Evolutionary conservation across 2,888 invertebrate species (phyloP), one percentile per base, ranked within the genome.

Genomic region (Theodoxus fluviatilis): DNA sequence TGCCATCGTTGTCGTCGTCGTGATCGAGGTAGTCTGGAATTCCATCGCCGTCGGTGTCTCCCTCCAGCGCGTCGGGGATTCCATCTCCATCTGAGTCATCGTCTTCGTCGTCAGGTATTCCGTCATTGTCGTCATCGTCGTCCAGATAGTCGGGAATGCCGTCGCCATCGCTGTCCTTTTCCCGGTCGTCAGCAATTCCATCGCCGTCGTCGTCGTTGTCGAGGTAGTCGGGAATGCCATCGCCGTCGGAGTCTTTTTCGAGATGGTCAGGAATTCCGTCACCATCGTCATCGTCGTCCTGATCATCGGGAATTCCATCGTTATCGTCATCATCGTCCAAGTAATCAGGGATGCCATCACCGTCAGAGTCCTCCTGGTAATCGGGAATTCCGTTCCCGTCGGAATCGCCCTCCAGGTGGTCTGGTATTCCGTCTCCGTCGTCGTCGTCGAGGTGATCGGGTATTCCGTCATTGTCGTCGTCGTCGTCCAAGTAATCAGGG

Each of bases 311-410:
- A 33, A 84, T 75, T 3, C 79, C 79, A 68, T 81, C 80, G 35
- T 69, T 73, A 59, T 81, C 79, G 69, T 74, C 74, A 55, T 79
- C 78, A 25, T 75, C 74, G 52, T 77, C 77, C 9, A 75, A 43
- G 47, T 78, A 57, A 71, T 82, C 80, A 12, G 80, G 80, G 67
- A 84, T 81, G 0, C 82, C 82, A 75, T 78, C 79, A 25, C 75
- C 79, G 40, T 75, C n/a, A n/a, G n/a, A n/a, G n/a, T n/a, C n/a
- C n/a, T n/a, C n/a, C n/a, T n/a, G n/a, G 28, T 69, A n/a, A 38
- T 69, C 69, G 4, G 85, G 83, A 55, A 85, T 84, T 31, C 84
- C 84, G 76, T 85, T 84, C 0, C 82, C 84, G 75, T 80, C 82
- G 22, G 76, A 77, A 55, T 83, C 78, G 31, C 76, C 76, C 61